These are phyloP conservation scores for Drosophila colorata DNA, from an alignment of 2,888 invertebrate genomes.

Conservation along the genomic window DNA sequence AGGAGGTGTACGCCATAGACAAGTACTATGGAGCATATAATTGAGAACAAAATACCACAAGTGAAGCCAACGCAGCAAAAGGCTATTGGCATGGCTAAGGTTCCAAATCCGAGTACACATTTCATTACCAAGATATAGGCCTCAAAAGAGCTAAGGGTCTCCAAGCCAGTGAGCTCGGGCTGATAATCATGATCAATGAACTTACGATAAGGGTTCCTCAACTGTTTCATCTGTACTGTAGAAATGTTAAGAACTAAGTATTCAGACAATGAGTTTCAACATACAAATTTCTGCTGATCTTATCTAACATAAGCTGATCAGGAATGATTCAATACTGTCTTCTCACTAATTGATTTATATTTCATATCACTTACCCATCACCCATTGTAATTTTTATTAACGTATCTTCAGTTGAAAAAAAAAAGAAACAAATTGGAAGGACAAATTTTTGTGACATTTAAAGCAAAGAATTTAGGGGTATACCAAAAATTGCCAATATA, in stretches of 20 bases:
- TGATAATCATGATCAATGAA: background rate
- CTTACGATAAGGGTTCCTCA: slow-evolving; percentile 49
- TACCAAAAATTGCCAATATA: too few species aligned
- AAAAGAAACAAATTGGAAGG: background rate
- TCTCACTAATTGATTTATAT: background rate
- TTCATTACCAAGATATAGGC: slow-evolving; percentile 51
- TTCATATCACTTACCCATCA: background rate
- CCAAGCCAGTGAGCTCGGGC: background rate
- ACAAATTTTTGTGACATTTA: background rate
- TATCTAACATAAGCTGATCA: too few species aligned
- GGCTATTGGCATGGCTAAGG: slow-evolving; percentile 63
- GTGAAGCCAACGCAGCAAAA: slow-evolving; percentile 40
- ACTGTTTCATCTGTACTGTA: slow-evolving; percentile 5
- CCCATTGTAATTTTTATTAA: background rate
- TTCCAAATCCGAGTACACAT: slow-evolving; percentile 54
- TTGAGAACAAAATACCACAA: slow-evolving; percentile 39
- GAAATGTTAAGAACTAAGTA: background rate
- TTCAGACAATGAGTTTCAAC: too few species aligned
- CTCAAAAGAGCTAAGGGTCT: slow-evolving; percentile 32
- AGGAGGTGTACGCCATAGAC: slow-evolving; percentile 58
- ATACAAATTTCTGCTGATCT: too few species aligned
- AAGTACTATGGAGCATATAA: slow-evolving; percentile 10
- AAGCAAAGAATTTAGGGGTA: background rate
- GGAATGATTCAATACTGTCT: background rate
- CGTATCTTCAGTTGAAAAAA: background rate